Evolutionary conservation across 2,113 vertebrate genomes (phyloP).

Genomic region (Chascanopsetta lugubris): DNA sequence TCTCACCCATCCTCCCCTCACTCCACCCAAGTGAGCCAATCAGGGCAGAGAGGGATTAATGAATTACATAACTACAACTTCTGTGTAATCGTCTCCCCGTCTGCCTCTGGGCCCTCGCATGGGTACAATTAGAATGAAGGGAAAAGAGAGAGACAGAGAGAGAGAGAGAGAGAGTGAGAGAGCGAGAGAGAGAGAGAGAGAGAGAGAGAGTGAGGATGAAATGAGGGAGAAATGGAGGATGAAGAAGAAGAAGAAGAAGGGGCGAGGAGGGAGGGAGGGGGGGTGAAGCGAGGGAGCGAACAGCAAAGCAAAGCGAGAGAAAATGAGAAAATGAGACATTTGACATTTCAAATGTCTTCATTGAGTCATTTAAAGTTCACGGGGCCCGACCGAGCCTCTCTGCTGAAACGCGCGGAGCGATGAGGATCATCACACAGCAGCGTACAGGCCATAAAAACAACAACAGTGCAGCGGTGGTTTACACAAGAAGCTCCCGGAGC

Average conservation of each 20-base stretch:
- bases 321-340: slow-evolving; percentile 20
- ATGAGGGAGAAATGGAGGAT: background rate
- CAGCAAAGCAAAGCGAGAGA: background rate
- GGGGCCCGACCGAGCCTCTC: slow-evolving; percentile 3
- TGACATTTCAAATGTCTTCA: slow-evolving; percentile 43
- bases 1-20: background rate
- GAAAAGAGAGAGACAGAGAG: slow-evolving; percentile 20
- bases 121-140: slow-evolving; percentile 36
- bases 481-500: background rate
- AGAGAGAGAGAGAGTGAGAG: background rate
- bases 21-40: slow-evolving; percentile 60
- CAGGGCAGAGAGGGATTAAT: slow-evolving; percentile 55
- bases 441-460: background rate
- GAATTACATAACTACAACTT: slow-evolving; percentile 71
- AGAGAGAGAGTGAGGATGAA: background rate
- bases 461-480: background rate
- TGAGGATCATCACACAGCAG: background rate
- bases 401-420: background rate
- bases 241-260: background rate
- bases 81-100: slow-evolving; percentile 57
- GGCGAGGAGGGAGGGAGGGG: slow-evolving; percentile 1
- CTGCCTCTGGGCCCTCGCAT: slow-evolving; percentile 35
- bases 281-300: background rate
- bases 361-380: slow-evolving; percentile 34
- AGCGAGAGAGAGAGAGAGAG: slow-evolving; percentile 3